Conservation (phyloP, 2,797 vertebrate genomes). For the Chloroceryle amazona region DNA sequence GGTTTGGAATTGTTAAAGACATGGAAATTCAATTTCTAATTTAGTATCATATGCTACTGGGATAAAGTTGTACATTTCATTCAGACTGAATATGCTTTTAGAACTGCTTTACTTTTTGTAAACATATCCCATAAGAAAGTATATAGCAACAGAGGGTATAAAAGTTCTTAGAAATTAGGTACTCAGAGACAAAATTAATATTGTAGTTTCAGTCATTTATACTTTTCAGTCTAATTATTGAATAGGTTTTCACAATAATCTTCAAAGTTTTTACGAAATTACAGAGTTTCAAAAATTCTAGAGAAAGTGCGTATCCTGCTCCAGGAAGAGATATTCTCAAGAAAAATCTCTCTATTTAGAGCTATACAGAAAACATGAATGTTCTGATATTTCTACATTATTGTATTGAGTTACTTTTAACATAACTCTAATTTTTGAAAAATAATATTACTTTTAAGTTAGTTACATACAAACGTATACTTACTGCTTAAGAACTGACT, state of each 20-base stretch:
- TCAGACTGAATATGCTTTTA: not conserved
- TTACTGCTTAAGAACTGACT: not conserved
- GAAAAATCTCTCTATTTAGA: not conserved
- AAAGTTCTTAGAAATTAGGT: not conserved
- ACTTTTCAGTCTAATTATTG: not conserved
- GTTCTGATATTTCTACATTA: not conserved
- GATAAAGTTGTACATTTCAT: not conserved
- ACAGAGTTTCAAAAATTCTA: not conserved
- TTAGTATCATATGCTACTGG: not conserved
- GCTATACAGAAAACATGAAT: not conserved
- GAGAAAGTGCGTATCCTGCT: not conserved
- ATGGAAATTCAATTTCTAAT: not conserved
- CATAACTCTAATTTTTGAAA: not conserved
- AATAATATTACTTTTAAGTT: not conserved
- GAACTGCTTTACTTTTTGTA: not conserved
- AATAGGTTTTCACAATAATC: not conserved
- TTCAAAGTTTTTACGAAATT: not conserved
- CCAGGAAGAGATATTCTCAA: not conserved
- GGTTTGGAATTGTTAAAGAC: conserved; percentile 36
- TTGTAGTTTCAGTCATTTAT: not conserved
- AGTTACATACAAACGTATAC: not conserved
- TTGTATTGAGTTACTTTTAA: not conserved
- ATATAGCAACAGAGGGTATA: not conserved
- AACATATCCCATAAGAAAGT: not conserved
- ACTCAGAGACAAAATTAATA: not conserved